Conservation (phyloP, 2,888 invertebrate species). For the Augochlorella aurata region DNA sequence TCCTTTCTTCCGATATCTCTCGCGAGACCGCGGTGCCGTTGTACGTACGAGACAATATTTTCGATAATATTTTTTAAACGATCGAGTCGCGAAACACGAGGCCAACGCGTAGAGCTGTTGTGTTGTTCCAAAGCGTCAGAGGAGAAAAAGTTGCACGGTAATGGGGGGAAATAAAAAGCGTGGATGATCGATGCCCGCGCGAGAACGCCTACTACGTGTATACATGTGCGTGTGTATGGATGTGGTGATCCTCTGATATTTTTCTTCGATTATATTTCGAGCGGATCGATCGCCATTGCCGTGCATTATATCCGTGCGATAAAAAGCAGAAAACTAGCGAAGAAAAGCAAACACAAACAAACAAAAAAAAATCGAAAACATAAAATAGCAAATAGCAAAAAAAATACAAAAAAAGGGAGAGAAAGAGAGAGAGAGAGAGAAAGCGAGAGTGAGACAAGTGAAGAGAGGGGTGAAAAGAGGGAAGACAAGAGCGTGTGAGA, state of each 20-base stretch:
- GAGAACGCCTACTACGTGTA: constrained; percentile 3
- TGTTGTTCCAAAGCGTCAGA: constrained; percentile 59
- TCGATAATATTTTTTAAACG: constrained; percentile 71
- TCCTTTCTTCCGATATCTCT: constrained; percentile 45
- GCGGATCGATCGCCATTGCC: constrained; percentile 41
- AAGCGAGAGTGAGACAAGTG: constrained; percentile 24
- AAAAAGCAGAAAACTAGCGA: constrained; percentile 24
- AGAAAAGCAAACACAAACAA: constrained; percentile 20
- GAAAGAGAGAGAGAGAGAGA: constrained; percentile 1
- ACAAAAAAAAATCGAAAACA: constrained; percentile 20
- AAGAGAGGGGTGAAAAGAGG: constrained; percentile 9
- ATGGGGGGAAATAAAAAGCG: constrained; percentile 20
- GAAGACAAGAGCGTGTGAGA: constrained; percentile 43
- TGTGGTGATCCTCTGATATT: constrained; percentile 46
- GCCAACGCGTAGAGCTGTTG: constrained; percentile 66
- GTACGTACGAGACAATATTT: constrained; percentile 71
- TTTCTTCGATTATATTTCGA: constrained; percentile 24
- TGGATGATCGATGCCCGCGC: constrained; percentile 38
- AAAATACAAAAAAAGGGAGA: constrained; percentile 38
- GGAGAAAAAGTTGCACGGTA: constrained; percentile 43
- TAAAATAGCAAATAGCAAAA: constrained; percentile 13
- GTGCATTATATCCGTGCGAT: constrained; percentile 47
- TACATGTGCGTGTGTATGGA: constrained; percentile 27
- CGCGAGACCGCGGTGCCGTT: constrained; percentile 58
- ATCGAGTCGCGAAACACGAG: constrained; percentile 69